A percentile compares a stretch with the other conserved stretches of the same genome.
Evolutionary conservation across 2,888 invertebrate genomes (phyloP).

Genomic region (Lordiphosa fenestrarum): DNA sequence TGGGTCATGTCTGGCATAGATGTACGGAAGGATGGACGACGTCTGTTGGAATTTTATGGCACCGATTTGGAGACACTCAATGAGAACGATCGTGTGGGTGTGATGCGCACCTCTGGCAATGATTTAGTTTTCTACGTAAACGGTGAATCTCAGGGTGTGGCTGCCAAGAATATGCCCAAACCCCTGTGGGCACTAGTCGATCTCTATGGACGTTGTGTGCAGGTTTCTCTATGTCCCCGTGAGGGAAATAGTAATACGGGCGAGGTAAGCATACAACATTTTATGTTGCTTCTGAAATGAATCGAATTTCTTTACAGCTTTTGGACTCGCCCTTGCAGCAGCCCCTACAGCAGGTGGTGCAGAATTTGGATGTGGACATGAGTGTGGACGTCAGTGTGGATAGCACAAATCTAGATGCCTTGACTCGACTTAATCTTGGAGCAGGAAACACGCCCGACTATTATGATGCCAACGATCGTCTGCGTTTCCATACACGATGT

Average conservation of each 20-base stretch:
- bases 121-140: constrained; percentile 94
- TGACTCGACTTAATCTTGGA: constrained; percentile 33
- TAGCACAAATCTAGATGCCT: constrained; percentile 35
- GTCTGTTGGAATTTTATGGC: constrained; percentile 91
- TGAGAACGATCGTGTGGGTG: constrained; percentile 91
- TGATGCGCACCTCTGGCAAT: constrained; percentile 89
- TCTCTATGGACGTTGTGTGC: constrained; percentile 91
- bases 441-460: constrained; percentile 51
- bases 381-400: constrained; percentile 75
- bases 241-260: constrained; percentile 42
- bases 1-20: constrained; percentile 96
- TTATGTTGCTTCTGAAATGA: background rate
- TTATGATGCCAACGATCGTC: constrained; percentile 82
- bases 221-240: constrained; percentile 83
- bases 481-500: constrained; percentile 93
- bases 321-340: constrained; percentile 60
- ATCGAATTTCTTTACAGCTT: constrained; percentile 11
- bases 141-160: constrained; percentile 93
- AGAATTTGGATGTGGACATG: constrained; percentile 79
- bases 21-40: constrained; percentile 91
- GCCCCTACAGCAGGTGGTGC: constrained; percentile 64
- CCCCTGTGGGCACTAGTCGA: constrained; percentile 89
- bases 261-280: constrained; percentile 38
- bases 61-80: constrained; percentile 90
- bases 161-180: constrained; percentile 87